Base-by-base conservation (phyloP, 2,113 vertebrate species). In the Tupaia tana region DNA sequence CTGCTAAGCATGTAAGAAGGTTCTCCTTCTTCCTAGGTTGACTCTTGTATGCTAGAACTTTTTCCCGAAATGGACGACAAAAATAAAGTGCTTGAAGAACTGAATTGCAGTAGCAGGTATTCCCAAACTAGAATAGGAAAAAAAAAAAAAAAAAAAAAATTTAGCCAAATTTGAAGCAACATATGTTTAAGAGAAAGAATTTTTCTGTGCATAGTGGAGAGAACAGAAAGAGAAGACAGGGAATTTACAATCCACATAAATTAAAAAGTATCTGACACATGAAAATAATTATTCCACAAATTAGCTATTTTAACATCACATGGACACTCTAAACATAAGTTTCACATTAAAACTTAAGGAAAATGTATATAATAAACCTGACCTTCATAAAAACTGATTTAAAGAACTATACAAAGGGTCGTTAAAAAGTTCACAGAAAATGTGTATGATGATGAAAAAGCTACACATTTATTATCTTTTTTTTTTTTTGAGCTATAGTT, bases 21-120 rank as follows among this genome's bases (percentile, higher is more conserved):
- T 97, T 99, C 96, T 99, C 99, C 87, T 99, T 99, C 96, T 98
- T 99, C 70, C 99, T 98, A 25, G 99, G 98, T 87, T 99, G 99
- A 95, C 98, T 99, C 97, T 99, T 99, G 97, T 99, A 99, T 0
- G 99, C 98, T 80, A 99, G 98, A 96, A 99, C 99, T 97, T 99
- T 99, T 94, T 99, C 99, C 96, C 99, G 98, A 98, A 99, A 99
- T 18, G 99, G 99, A 95, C 99, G 99, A 97, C 99, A 99, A 96
- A 99, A 99, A 98, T 99, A 99, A 98, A 99, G 99, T 98, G 99
- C 99, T 98, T 99, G 99, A 96, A 99, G 98, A 97, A 99, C 99
- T 29, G 99, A 99, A 98, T 99, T 99, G 98, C 99, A 99, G 98
- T 99, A 99, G 99, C 99, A 99, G 91, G 99, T 99, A 98, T 99